Evolutionary conservation across 1,140 invertebrate genomes (phyloP), one percentile per base, ranked within the genome.

Genomic region (Theocolax elegans): DNA sequence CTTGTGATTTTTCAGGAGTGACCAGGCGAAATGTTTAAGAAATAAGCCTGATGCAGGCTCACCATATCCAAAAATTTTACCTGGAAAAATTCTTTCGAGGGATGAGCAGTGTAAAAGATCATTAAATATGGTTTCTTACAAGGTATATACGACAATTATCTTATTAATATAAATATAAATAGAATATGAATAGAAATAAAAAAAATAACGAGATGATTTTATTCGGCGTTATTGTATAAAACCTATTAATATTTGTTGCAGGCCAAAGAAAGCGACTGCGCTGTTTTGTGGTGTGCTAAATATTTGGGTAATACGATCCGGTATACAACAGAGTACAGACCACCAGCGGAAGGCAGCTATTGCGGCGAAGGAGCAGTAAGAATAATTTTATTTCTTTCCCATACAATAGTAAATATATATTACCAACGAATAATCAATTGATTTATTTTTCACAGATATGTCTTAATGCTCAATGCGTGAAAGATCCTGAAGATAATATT

Each of bases 351-450:
- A 54, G 51, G 51, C 31, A 54, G 12, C 35, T n/a, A 3, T 17
- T 54, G 51, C n/a, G 51, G 27, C 12, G 10, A 54, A 54, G 29
- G 51, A 54, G n/a, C 10, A 31, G 51, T 54, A 35, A 54, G 51
- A 19, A 8, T n/a, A n/a, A 21, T 13, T 19, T 21, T 48, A 48
- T n/a, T 48, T 48, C 3, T 1, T 2, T 19, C 21, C 3, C 12
- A 48, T 48, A 3, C 1, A 48, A 48, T 19, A 48, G 9, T 48
- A 17, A 19, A 48, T n/a, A n/a, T n/a, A n/a, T n/a, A n/a, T n/a
- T 38, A 13, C 35, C 35, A 38, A 38, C 13, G 35, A 19, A 19
- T n/a, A 19, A 48, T 48, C 2, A 19, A 3, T 19, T 3, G 17
- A 9, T 17, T 48, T 21, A 17, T 48, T 48, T 48, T 21, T 48